Conservation (phyloP, 2,797 vertebrate species). For the Enteromius paludinosus region DNA sequence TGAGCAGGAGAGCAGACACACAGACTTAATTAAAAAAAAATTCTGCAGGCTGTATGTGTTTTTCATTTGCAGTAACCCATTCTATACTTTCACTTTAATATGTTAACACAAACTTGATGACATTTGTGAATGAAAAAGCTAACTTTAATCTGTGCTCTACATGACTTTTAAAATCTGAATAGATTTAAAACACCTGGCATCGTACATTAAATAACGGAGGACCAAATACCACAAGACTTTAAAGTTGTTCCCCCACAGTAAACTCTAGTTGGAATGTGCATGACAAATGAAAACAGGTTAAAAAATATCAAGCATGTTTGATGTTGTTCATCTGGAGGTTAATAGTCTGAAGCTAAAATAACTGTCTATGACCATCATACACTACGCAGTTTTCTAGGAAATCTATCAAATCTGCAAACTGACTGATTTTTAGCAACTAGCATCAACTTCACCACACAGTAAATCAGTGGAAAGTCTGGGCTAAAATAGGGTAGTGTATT, state of each 20-base stretch:
- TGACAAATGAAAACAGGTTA: neutral
- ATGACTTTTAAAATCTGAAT: neutral
- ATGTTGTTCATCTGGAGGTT: neutral
- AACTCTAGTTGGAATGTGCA: neutral
- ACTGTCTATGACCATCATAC: neutral
- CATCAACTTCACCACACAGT: neutral
- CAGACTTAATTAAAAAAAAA: slow-evolving; percentile 13
- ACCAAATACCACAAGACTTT: neutral
- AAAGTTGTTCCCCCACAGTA: neutral
- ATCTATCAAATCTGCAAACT: neutral
- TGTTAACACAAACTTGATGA: neutral
- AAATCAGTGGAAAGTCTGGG: neutral
- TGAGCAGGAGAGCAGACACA: slow-evolving; percentile 3
- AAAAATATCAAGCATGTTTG: neutral
- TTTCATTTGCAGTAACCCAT: slow-evolving; percentile 14
- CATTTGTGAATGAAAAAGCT: neutral
- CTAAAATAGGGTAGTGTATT: neutral
- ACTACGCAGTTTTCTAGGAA: neutral
- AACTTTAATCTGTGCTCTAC: neutral
- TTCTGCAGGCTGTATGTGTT: neutral
- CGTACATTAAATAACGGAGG: neutral
- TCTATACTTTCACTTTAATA: neutral
- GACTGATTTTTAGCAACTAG: neutral
- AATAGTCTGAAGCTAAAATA: neutral
- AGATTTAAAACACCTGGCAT: neutral